Evolutionary conservation across 2,113 vertebrate genomes (phyloP).

Genomic region (Turdus rufiventris): DNA sequence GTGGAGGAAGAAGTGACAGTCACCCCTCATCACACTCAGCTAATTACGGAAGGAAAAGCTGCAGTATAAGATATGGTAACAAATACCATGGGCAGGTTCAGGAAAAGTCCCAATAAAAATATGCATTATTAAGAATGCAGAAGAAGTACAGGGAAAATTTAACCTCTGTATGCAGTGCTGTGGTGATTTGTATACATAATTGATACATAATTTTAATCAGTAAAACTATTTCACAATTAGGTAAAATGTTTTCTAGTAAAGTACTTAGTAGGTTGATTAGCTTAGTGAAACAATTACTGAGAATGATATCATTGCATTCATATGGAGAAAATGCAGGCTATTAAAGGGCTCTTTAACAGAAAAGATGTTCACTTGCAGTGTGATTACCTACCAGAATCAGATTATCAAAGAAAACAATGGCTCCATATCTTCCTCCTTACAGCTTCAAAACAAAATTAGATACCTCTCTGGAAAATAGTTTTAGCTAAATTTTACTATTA

Average conservation of each 20-base stretch:
- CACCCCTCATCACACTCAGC: background rate
- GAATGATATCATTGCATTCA: background rate
- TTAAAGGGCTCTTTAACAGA: background rate
- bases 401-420: background rate
- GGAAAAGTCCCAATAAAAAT: background rate
- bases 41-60: background rate
- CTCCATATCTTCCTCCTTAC: background rate
- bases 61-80: background rate
- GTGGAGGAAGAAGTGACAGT: background rate
- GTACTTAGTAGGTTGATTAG: background rate
- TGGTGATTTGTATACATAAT: background rate
- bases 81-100: background rate
- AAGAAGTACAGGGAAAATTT: background rate
- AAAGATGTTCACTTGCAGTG: background rate
- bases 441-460: background rate
- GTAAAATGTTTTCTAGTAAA: background rate
- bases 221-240: background rate
- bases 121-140: background rate
- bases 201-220: background rate
- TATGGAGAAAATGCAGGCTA: background rate
- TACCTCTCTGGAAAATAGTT: background rate
- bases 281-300: background rate
- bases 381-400: background rate
- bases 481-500: background rate
- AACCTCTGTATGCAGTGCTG: background rate